Evolutionary conservation across 2,888 invertebrate species (phyloP), one percentile per base, ranked within the genome.

Genomic region (Gryllus longicercus): DNA sequence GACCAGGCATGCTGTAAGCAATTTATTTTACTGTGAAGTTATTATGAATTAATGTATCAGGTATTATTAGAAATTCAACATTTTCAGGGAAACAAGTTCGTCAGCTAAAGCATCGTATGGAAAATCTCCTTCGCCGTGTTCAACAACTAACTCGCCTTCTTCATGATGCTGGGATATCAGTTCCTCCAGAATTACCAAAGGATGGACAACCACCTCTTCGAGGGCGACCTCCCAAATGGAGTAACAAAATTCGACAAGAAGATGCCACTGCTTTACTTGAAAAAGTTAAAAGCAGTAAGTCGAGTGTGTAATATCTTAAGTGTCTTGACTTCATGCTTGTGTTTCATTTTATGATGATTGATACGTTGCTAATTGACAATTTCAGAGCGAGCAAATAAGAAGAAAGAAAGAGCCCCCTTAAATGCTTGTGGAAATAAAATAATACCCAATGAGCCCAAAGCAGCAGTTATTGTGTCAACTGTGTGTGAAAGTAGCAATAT

Each of bases 131-230:
- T n/a, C 83, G 83, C 50, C 84, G 88, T 82, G 87, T 86, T 84
- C 87, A 88, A 82, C 87, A 87, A 78, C 83, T 88, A 63, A 84
- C 84, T 49, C 85, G 84, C 81, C 85, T 88, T 78, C 84, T 88
- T 49, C 86, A 85, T 82, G 86, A 87, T 84, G 87, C 88, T 16
- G 86, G 87, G 38, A 87, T 88, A 82, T 84, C 85, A 81, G 84
- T 87, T 78, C 88, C 88, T 23, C 83, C 84, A 78, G 76, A 81
- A 49, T 85, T 80, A 14, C 79, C 81, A 50, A 76, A 78, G n/a
- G 78, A 75, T n/a, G 23, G n/a, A 25, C 50, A 18, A 11, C 51
- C 16, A 49, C 76, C 74, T 8, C 38, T 51, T 16, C 38, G 51
- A n/a, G n/a, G 49, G n/a, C 63, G 79, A 14, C 76, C 80, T 12